Base-by-base conservation (phyloP, 2,888 invertebrate genomes). In the Erebia aethiops region DNA sequence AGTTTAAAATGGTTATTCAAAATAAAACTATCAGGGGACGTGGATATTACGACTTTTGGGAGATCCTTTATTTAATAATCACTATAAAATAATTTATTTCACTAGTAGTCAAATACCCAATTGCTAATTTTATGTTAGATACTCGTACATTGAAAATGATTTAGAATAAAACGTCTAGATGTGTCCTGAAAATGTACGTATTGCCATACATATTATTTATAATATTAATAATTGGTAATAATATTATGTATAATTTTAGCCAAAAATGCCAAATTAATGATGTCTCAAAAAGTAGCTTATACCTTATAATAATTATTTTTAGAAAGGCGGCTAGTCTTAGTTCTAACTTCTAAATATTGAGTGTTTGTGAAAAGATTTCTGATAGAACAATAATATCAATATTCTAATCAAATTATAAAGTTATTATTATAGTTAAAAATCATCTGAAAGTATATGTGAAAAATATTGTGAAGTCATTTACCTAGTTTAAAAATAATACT, bases 241-340 rank as follows among this genome's bases (percentile, higher is more conserved):
- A 77, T 83, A 79, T 82, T 85, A 84, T 89, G 35, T 35, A 79
- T 46, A 79, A 82, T 89, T 88, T 90, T 83, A 81, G 90, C 91
- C 91, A 92, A 92, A 91, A 87, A 89, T 91, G 92, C 92, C 92
- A 92, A 92, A 92, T 85, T 80, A 78, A 71, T 78, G 82, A 81
- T 78, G 79, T 85, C 85, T 89, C 84, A 82, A 87, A 54, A 74
- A 82, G 57, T 72, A 64, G 57, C 70, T 43, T 69, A 66, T 54
- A 54, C 18, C 11, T 18, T 51, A 70, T 80, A 79, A 58, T 57
- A 35, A 35, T 35, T 35, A 35, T 46, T 41, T 46, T 63, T 71
- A 74, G 66, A 69, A 65, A 70, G 68, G 62, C 65, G 64, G 71
- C 67, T 73, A 76, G 71, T 71, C 66, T 51, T 69, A 74, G 69